A percentile compares a stretch with the other conserved stretches of the same genome.
Evolutionary conservation across 2,888 invertebrate genomes (phyloP).

Genomic region (Conomelus anceps): DNA sequence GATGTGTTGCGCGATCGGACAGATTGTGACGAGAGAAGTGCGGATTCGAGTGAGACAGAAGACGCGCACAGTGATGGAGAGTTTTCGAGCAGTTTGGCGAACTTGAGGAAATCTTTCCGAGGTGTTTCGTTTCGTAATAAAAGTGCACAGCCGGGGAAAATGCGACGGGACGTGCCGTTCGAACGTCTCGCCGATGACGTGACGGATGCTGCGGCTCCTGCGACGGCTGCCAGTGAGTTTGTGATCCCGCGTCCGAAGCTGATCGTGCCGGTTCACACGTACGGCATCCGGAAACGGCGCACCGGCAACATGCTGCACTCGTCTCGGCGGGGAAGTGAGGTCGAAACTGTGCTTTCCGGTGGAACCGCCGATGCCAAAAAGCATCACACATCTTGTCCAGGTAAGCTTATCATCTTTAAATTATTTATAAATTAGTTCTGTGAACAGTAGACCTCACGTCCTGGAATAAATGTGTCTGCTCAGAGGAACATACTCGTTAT

Average conservation of each 20-base stretch:
- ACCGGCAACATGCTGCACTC: constrained; percentile 57
- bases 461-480: no score
- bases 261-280: constrained; percentile 82
- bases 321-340: constrained; percentile 28
- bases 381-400: constrained; percentile 39
- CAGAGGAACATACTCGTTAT: no score
- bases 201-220: neutral
- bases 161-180: neutral
- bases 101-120: neutral
- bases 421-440: no score
- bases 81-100: neutral
- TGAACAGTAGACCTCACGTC: no score
- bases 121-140: neutral
- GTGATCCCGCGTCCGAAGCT: constrained; percentile 78
- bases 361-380: constrained; percentile 30
- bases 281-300: constrained; percentile 68
- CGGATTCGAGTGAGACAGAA: neutral
- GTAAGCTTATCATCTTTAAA: constrained; percentile 23
- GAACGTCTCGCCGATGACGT: neutral
- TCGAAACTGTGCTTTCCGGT: constrained; percentile 23
- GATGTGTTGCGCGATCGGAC: constrained; percentile 21
- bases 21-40: neutral
- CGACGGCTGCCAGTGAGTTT: constrained; percentile 48
- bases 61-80: constrained; percentile 2
- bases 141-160: neutral